A percentile compares a stretch with the other conserved stretches of the same genome.
phyloP scores from a whole-genome alignment of 2,113 vertebrate species.

The Semnornis frantzii region DNA sequence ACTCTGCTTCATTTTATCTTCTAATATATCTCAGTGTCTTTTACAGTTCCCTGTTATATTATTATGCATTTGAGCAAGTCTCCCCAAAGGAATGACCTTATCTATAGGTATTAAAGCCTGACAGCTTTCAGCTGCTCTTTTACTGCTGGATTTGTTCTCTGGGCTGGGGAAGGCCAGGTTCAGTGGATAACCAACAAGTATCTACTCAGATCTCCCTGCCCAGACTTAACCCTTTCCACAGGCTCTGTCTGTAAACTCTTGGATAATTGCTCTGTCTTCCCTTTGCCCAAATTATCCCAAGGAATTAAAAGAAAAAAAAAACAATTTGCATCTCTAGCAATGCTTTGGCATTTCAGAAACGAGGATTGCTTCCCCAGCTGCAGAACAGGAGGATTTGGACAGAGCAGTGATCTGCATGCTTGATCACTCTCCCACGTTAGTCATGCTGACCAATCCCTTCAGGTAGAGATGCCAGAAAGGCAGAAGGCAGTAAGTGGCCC shows the following conservation, averaged over 20 bases:
- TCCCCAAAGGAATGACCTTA: slow-evolving; percentile 53
- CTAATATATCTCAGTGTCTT: slow-evolving; percentile 11
- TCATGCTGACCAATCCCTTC: background rate
- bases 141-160: slow-evolving; percentile 30
- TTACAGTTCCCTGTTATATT: slow-evolving; percentile 13
- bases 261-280: background rate
- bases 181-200: background rate
- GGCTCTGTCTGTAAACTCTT: background rate
- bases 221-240: background rate
- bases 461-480: background rate
- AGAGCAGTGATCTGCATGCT: background rate
- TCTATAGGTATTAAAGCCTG: slow-evolving; percentile 42
- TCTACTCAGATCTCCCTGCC: background rate
- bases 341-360: background rate
- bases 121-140: slow-evolving; percentile 44
- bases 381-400: background rate
- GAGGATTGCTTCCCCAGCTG: background rate
- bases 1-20: slow-evolving; percentile 36
- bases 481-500: background rate
- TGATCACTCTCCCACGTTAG: background rate
- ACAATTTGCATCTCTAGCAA: background rate
- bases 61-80: slow-evolving; percentile 44
- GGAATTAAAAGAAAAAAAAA: background rate
- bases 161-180: background rate
- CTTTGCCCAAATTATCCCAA: background rate